Conservation (phyloP, 2,797 vertebrate species). For the Brachyalestes nurse region DNA sequence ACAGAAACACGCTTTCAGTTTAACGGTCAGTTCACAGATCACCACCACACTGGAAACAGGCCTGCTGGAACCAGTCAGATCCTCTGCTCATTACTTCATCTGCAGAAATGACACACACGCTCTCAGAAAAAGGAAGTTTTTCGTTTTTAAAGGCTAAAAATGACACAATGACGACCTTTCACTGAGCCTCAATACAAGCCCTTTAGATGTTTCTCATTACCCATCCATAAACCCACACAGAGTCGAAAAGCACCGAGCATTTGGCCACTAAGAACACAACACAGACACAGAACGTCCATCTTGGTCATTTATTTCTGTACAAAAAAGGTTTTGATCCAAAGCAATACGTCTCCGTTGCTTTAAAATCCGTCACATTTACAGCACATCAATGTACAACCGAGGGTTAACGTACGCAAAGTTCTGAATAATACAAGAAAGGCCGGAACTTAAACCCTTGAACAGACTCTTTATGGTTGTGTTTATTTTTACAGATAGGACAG, state of each 20-base stretch:
- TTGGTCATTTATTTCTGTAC: slow-evolving; percentile 75
- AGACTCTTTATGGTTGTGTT: slow-evolving; percentile 56
- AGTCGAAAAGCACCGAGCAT: neutral
- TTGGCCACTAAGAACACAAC: too few species aligned
- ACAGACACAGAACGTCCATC: neutral
- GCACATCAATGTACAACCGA: slow-evolving; percentile 71
- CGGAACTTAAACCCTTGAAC: slow-evolving; percentile 53
- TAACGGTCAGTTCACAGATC: neutral
- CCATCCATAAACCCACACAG: neutral
- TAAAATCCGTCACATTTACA: slow-evolving; percentile 73
- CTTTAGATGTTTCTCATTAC: too few species aligned
- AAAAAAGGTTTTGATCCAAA: slow-evolving; percentile 68
- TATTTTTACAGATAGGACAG: slow-evolving; percentile 71
- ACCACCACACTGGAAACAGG: too few species aligned
- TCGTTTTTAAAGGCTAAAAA: too few species aligned
- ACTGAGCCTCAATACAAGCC: too few species aligned
- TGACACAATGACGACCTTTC: too few species aligned
- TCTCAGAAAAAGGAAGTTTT: too few species aligned
- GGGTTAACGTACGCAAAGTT: slow-evolving; percentile 63
- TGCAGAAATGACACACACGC: too few species aligned
- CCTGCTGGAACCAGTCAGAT: neutral
- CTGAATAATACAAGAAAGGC: slow-evolving; percentile 62
- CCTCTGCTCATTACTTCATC: neutral
- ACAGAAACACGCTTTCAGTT: neutral
- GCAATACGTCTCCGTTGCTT: slow-evolving; percentile 64